A percentile compares a stretch with the other conserved stretches of the same genome.
phyloP scores from a whole-genome alignment of 1,140 invertebrate species.

The Drosophila funebris region DNA sequence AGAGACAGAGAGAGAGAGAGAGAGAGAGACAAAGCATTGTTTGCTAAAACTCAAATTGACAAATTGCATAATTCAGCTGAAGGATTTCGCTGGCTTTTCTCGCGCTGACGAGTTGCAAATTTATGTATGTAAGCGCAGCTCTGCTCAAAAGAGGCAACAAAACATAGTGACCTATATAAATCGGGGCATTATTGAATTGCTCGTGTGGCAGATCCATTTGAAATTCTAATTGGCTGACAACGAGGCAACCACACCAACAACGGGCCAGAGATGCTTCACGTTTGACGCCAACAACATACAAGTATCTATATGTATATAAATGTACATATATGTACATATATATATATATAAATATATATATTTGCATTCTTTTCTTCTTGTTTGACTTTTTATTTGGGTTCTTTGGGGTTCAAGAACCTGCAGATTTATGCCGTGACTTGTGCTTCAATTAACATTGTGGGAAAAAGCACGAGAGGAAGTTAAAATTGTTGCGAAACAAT shows the following conservation, averaged over 20 bases:
- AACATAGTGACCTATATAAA: constrained; percentile 43
- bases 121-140: constrained; percentile 3
- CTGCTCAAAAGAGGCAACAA: constrained; percentile 7
- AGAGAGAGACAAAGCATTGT: background rate
- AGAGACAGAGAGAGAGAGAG: too few relatives aligned
- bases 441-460: constrained; percentile 32
- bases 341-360: background rate
- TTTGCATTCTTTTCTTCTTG: background rate
- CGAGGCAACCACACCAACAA: background rate
- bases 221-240: constrained; percentile 35
- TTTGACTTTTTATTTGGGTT: background rate
- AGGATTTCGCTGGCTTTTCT: too few relatives aligned
- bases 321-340: background rate
- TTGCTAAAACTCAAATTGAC: background rate
- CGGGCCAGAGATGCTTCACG: constrained; percentile 10
- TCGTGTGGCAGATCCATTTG: constrained; percentile 25
- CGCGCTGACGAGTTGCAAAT: background rate
- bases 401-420: constrained; percentile 37
- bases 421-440: constrained; percentile 40
- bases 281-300: background rate
- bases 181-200: constrained; percentile 4
- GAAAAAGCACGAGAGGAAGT: constrained; percentile 14
- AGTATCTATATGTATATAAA: background rate
- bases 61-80: background rate
- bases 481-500: too few relatives aligned